A percentile compares a stretch with the other conserved stretches of the same genome.
Evolutionary conservation across 30 jellyfish, hydroid and myxozoan genomes (phyloP).

Genomic region (Pelagia noctiluca): DNA sequence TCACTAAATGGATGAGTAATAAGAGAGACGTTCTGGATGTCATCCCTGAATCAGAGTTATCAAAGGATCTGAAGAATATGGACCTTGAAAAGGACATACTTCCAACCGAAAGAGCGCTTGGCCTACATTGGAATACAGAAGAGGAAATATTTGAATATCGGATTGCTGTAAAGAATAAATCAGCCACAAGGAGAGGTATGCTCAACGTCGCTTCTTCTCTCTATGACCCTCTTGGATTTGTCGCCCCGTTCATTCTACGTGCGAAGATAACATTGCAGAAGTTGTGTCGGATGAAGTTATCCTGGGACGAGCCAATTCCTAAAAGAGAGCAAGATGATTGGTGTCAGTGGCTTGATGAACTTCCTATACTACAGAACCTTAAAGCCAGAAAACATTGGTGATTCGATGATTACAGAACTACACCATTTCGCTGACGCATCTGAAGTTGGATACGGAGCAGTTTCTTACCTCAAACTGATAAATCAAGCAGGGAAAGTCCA

Average conservation of each 20-base stretch:
- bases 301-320: slow-evolving; percentile 53
- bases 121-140: slow-evolving; percentile 59
- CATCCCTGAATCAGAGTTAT: slow-evolving; percentile 33
- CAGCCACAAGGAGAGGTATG: slow-evolving; percentile 58
- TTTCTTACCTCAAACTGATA: slow-evolving; percentile 23
- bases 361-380: slow-evolving; percentile 22
- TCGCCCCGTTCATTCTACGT: slow-evolving; percentile 35
- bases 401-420: not conserved
- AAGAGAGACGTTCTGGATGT: slow-evolving; percentile 28
- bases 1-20: slow-evolving; percentile 46
- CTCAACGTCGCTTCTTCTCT: slow-evolving; percentile 28
- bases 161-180: slow-evolving; percentile 25
- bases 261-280: slow-evolving; percentile 53
- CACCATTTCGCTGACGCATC: slow-evolving; percentile 63
- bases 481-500: slow-evolving; percentile 11
- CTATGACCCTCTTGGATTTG: slow-evolving; percentile 77
- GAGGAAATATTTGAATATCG: slow-evolving; percentile 38
- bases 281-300: slow-evolving; percentile 26
- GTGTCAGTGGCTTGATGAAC: slow-evolving; percentile 47
- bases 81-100: slow-evolving; percentile 24
- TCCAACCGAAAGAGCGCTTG: slow-evolving; percentile 69
- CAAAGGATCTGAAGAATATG: slow-evolving; percentile 43
- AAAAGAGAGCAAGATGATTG: slow-evolving; percentile 6
- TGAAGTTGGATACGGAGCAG: slow-evolving; percentile 39
- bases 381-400: slow-evolving; percentile 25